Evolutionary conservation across 2,888 invertebrate species (phyloP).

Genomic region (Ophion obscuratus): DNA sequence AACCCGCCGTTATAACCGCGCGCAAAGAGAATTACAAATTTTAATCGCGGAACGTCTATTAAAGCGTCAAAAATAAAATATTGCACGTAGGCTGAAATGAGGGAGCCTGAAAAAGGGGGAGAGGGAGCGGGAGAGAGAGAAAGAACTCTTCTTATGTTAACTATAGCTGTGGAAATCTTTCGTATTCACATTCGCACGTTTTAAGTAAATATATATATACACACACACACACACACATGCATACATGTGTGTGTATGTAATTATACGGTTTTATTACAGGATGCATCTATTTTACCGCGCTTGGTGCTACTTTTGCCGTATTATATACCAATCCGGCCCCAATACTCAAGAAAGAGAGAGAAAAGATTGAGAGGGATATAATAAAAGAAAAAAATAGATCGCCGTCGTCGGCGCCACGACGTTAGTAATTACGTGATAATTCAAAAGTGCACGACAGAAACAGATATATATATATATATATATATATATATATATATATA

Average conservation of each 20-base stretch:
- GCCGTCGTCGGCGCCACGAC: conserved; percentile 69
- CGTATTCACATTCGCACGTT: conserved; percentile 6
- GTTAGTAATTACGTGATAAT: conserved; percentile 78
- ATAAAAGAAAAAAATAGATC: conserved; percentile 21
- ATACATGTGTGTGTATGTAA: conserved; percentile 9
- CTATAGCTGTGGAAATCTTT: conserved; percentile 11
- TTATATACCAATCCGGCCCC: conserved; percentile 27
- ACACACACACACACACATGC: neutral
- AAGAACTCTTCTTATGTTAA: neutral
- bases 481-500: no score
- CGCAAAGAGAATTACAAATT: conserved; percentile 33
- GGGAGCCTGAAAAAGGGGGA: neutral
- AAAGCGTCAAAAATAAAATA: conserved; percentile 63
- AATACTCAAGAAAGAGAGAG: conserved; percentile 15
- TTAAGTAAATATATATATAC: neutral
- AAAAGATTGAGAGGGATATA: conserved; percentile 2
- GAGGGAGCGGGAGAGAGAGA: conserved; percentile 13
- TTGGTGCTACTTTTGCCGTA: conserved; percentile 44
- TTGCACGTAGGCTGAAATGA: neutral
- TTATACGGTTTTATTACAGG: conserved; percentile 75
- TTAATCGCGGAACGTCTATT: conserved; percentile 53
- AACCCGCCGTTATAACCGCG: neutral
- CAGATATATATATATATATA: neutral
- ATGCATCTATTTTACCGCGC: conserved; percentile 75
- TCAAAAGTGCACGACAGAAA: conserved; percentile 73